Conservation (phyloP, 2,888 invertebrate species). For the Leucania comma region DNA sequence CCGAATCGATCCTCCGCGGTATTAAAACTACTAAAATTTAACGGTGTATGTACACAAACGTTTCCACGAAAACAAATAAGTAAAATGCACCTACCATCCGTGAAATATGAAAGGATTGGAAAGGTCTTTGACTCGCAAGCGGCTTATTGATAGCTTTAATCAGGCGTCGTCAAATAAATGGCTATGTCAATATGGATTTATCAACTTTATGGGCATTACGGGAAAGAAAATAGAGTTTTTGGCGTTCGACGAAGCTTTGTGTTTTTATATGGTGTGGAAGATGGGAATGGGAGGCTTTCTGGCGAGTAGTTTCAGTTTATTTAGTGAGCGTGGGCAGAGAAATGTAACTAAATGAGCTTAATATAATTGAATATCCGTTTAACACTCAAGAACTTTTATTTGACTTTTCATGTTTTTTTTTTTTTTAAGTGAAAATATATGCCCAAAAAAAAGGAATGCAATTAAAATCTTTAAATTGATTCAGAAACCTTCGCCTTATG, state of each 20-base stretch:
- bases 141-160: conserved; percentile 58
- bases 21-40: too few relatives aligned
- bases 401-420: too few relatives aligned
- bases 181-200: conserved; percentile 56
- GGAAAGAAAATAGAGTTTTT: conserved; percentile 50
- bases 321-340: neutral
- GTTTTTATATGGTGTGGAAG: conserved; percentile 27
- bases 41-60: neutral
- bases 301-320: neutral
- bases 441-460: too few relatives aligned
- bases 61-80: conserved; percentile 16
- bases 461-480: too few relatives aligned
- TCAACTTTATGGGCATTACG: conserved; percentile 57
- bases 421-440: too few relatives aligned
- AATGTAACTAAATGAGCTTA: neutral
- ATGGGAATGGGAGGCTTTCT: neutral
- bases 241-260: conserved; percentile 12
- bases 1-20: too few relatives aligned
- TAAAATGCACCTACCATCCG: conserved; percentile 27
- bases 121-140: conserved; percentile 52
- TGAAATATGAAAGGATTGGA: conserved; percentile 39
- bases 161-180: conserved; percentile 52
- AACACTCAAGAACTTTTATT: too few relatives aligned
- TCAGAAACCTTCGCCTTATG: too few relatives aligned
- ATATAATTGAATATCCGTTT: too few relatives aligned